phyloP scores from a whole-genome alignment of 2,797 vertebrate species.

The Macropus fuliginosus region DNA sequence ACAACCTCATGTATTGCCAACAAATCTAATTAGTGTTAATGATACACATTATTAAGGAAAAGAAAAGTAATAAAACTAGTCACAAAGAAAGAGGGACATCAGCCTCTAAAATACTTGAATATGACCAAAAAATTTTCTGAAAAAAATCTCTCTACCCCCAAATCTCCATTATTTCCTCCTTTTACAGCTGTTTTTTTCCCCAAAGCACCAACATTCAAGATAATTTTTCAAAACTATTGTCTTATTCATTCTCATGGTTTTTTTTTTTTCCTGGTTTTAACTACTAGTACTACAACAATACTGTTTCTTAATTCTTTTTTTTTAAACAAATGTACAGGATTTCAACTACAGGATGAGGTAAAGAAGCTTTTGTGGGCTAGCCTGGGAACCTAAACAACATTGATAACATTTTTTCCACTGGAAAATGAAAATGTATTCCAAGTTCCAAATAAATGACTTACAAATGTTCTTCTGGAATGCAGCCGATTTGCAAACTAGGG shows the following conservation, averaged over 20 bases:
- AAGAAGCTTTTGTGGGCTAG: not conserved
- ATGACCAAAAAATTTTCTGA: not conserved
- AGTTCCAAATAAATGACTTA: not conserved
- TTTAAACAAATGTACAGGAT: slow-evolving; percentile 28
- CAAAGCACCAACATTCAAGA: slow-evolving; percentile 11
- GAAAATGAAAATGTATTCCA: not conserved
- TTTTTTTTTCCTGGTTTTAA: not conserved
- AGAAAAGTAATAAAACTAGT: not conserved
- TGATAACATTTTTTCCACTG: slow-evolving; percentile 28
- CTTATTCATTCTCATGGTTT: not conserved
- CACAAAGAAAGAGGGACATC: not conserved
- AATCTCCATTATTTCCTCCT: not conserved
- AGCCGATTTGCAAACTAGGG: slow-evolving; percentile 6
- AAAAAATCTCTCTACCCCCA: not conserved
- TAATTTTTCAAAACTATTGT: slow-evolving; percentile 11
- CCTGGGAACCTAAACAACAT: not conserved
- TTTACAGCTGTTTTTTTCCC: not conserved
- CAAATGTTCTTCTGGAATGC: slow-evolving; percentile 2
- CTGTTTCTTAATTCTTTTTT: slow-evolving; percentile 7
- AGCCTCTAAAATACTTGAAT: not conserved
- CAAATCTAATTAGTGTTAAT: not conserved
- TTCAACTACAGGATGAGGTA: not conserved
- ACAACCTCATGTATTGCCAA: not conserved
- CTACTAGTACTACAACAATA: not conserved
- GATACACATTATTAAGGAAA: not conserved